These are phyloP conservation scores for Psittacara wagleri DNA, from an alignment of 2,113 vertebrate genomes.

Conservation along the genomic window DNA sequence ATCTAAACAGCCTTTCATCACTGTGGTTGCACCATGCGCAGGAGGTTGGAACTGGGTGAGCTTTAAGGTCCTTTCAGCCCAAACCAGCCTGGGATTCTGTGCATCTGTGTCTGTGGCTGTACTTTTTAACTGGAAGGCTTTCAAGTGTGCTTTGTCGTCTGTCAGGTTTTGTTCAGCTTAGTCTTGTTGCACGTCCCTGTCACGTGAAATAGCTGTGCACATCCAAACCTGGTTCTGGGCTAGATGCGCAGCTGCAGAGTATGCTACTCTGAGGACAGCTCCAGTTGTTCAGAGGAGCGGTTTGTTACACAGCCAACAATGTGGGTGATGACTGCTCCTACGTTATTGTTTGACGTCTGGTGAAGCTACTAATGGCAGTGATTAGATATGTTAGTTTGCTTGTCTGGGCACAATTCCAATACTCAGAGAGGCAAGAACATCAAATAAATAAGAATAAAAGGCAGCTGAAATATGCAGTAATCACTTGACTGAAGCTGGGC, in stretches of 20 bases:
- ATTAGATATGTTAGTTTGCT: neutral
- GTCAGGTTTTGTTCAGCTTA: too few relatives aligned
- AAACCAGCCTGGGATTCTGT: neutral
- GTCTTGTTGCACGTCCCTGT: neutral
- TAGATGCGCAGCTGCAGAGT: neutral
- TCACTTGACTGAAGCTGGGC: neutral
- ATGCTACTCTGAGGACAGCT: neutral
- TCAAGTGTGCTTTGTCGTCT: neutral
- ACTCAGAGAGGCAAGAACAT: neutral
- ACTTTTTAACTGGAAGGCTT: neutral
- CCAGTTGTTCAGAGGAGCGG: neutral
- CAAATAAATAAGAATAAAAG: neutral
- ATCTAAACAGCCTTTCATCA: neutral
- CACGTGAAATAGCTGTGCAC: neutral
- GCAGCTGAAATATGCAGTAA: neutral
- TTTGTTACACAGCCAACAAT: neutral
- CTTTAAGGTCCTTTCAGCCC: neutral
- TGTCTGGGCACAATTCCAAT: neutral
- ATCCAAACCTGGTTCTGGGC: neutral
- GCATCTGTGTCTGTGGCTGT: neutral
- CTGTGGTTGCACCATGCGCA: neutral
- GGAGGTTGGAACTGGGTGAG: neutral
- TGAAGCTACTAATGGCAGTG: neutral
- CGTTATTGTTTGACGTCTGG: neutral
- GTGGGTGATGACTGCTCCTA: neutral